Evolutionary conservation across 2,113 vertebrate genomes (phyloP), one percentile per base, ranked within the genome.

Genomic region (Silurus meridionalis): DNA sequence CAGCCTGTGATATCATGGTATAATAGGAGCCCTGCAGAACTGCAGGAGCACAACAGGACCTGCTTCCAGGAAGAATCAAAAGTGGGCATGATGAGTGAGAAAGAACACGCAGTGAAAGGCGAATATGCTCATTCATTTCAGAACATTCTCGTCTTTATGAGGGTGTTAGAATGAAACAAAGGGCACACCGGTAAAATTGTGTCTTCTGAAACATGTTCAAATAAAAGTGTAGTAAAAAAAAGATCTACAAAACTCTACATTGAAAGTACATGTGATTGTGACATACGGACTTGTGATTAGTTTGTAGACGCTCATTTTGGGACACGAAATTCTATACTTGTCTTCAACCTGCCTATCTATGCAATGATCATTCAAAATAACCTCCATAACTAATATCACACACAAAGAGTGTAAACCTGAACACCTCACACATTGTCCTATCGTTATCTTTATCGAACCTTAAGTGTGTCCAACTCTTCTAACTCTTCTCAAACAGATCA

Each of bases 21-120:
- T 79, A 84, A 85, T 83, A 52, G n/a, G 50, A 52, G 37, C 64
- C 75, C 28, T 80, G n/a, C 69, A 79, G 67, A 83, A 57, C 66
- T 19, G n/a, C 80, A 48, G 48, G 69, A 57, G 28, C 63, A 85
- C 71, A 86, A 82, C 48, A 55, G 46, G 52, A 77, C 58, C 79
- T 84, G 78, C 75, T 82, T 78, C 55, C 9, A 80, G 61, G 78
- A 82, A 78, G 23, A 66, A 87, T 46, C 37, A 55, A 53, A 74
- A 84, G 80, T 46, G 64, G 83, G 83, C 7, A 25, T 71, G 37
- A 72, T 78, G 57, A 71, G 63, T 71, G 50, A 46, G 28, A 46
- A n/a, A 53, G 28, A 13, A 52, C 2, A 60, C 57, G 0, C 50
- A 15, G 74, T 78, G 83, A 83, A 86, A 75, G 9, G 37, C 2